Conservation (phyloP, 1,140 invertebrate genomes). For the Hyles vespertilio region DNA sequence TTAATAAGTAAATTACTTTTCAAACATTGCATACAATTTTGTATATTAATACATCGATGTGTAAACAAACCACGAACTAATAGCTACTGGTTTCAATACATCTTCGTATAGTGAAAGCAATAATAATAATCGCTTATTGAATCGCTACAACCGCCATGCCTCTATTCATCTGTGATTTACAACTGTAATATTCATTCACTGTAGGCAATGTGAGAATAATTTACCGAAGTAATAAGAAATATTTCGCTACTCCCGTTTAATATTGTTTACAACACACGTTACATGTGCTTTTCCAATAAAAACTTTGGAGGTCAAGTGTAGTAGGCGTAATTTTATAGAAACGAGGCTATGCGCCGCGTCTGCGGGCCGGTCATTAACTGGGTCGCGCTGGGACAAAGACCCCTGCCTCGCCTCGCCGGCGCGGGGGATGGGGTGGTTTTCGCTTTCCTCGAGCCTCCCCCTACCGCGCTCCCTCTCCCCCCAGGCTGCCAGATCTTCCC, state of each 20-base stretch:
- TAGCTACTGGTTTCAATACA: no score
- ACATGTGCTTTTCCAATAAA: conserved; percentile 72
- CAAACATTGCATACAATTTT: no score
- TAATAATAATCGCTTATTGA: no score
- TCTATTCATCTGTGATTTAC: no score
- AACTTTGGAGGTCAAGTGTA: conserved; percentile 75
- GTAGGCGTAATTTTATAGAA: conserved; percentile 73
- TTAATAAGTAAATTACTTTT: no score
- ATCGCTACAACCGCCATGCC: no score
- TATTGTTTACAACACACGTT: conserved; percentile 62
- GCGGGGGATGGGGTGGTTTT: conserved; percentile 52
- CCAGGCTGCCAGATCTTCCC: conserved; percentile 33
- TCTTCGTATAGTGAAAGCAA: no score
- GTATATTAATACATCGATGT: no score
- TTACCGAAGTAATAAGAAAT: no score
- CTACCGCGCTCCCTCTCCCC: background rate
- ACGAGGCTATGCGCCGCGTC: conserved; percentile 66
- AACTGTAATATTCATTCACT: no score
- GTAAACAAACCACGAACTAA: no score
- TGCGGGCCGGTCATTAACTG: conserved; percentile 73
- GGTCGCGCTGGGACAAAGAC: conserved; percentile 70
- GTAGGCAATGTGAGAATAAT: no score
- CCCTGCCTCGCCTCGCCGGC: conserved; percentile 36
- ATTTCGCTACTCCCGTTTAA: background rate
- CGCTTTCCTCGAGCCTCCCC: conserved; percentile 45